Conservation (phyloP, 2,888 invertebrate genomes). For the Drosophila emarginata region DNA sequence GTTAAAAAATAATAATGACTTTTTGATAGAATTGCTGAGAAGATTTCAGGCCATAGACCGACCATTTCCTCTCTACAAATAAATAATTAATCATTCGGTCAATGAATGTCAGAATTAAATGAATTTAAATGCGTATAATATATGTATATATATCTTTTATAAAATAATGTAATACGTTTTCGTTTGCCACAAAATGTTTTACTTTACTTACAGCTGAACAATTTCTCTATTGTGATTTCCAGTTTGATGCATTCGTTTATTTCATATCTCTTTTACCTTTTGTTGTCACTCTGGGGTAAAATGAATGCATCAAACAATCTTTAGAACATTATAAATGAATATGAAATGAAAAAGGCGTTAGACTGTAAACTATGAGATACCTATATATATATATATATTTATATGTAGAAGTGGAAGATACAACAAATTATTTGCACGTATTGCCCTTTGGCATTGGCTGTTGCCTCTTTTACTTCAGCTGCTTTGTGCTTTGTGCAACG, state of each 20-base stretch:
- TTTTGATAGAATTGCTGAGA: conserved; percentile 37
- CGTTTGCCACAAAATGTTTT: background rate
- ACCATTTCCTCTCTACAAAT: background rate
- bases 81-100: conserved; percentile 49
- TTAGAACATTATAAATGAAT: conserved; percentile 30
- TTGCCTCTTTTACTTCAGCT: background rate
- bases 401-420: conserved; percentile 22
- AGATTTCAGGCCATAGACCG: conserved; percentile 4
- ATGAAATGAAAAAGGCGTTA: conserved; percentile 63
- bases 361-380: conserved; percentile 78
- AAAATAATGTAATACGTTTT: conserved; percentile 38
- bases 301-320: conserved; percentile 70
- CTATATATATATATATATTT: background rate
- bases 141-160: conserved; percentile 26
- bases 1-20: conserved; percentile 61
- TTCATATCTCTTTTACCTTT: conserved; percentile 38
- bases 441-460: conserved; percentile 54
- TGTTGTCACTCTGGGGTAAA: conserved; percentile 26
- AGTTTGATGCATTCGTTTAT: conserved; percentile 78
- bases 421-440: conserved; percentile 63
- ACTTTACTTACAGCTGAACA: conserved; percentile 9
- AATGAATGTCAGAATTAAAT: conserved; percentile 26
- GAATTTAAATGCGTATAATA: background rate
- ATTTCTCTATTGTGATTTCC: conserved; percentile 28
- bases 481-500: conserved; percentile 22